Conservation (phyloP, 2,797 vertebrate genomes). For the Potorous gilbertii region DNA sequence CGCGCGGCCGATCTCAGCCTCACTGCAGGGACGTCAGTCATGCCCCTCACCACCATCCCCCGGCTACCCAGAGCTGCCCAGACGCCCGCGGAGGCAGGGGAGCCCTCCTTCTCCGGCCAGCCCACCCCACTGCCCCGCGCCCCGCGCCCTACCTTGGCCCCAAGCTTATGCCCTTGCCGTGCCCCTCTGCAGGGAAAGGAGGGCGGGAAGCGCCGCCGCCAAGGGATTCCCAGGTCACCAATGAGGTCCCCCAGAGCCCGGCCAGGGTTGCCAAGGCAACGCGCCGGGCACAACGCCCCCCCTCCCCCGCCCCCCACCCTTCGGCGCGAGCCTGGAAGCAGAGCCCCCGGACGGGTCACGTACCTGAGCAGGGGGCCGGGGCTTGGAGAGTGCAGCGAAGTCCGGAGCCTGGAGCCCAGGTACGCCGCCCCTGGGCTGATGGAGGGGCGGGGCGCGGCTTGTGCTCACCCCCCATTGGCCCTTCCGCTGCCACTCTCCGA, state of each 20-base stretch:
- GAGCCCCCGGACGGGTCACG: background rate
- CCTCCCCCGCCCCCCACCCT: background rate
- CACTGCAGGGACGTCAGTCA: background rate
- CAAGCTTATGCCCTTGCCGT: background rate
- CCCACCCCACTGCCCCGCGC: background rate
- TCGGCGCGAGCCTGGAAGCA: slow-evolving; percentile 3
- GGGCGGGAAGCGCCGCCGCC: background rate
- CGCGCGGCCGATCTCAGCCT: background rate
- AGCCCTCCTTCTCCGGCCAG: background rate
- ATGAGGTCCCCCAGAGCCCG: background rate
- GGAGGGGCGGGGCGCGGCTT: background rate
- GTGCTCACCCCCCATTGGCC: background rate
- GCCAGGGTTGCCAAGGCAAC: background rate
- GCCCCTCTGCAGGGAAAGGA: background rate
- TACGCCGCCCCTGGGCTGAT: background rate
- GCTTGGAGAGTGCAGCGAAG: background rate
- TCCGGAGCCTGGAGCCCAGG: background rate
- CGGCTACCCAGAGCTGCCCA: background rate
- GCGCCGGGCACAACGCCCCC: background rate
- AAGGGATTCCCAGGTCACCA: no score
- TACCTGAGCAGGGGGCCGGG: background rate
- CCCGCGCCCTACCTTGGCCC: background rate
- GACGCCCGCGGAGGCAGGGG: background rate
- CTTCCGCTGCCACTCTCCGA: background rate
- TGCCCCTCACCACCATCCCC: background rate